Conservation (phyloP, 2,113 vertebrate species). For the Brachirus orientalis region DNA sequence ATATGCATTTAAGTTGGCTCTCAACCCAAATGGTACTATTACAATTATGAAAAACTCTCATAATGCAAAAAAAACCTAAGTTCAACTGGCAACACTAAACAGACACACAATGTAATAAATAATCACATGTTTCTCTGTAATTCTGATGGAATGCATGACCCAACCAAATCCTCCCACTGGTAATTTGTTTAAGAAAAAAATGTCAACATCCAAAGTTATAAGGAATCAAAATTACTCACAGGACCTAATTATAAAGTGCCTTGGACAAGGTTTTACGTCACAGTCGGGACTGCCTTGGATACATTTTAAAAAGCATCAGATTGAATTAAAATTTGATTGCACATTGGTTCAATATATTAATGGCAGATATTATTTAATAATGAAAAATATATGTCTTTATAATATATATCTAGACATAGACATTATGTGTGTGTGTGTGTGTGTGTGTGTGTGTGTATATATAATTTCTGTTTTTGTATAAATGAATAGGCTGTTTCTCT, state of each 20-base stretch:
- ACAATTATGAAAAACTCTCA: not conserved
- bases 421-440: too few relatives aligned
- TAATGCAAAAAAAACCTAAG: not conserved
- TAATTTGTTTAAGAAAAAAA: too few relatives aligned
- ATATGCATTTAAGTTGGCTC: conserved; percentile 25
- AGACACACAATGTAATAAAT: not conserved
- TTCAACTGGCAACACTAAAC: not conserved
- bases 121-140: too few relatives aligned
- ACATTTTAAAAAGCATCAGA: not conserved
- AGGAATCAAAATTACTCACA: not conserved
- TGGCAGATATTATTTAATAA: not conserved
- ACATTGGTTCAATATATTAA: not conserved
- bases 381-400: not conserved
- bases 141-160: too few relatives aligned
- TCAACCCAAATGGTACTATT: not conserved
- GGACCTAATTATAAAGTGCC: not conserved
- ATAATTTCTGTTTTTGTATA: too few relatives aligned
- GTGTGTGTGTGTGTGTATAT: too few relatives aligned
- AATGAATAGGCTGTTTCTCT: too few relatives aligned
- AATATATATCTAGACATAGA: not conserved
- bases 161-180: too few relatives aligned
- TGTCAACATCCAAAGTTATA: not conserved
- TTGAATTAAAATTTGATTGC: not conserved
- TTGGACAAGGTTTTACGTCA: not conserved
- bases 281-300: not conserved